Evolutionary conservation across 1,140 invertebrate species (phyloP).

Genomic region (Drosophila mauritiana): DNA sequence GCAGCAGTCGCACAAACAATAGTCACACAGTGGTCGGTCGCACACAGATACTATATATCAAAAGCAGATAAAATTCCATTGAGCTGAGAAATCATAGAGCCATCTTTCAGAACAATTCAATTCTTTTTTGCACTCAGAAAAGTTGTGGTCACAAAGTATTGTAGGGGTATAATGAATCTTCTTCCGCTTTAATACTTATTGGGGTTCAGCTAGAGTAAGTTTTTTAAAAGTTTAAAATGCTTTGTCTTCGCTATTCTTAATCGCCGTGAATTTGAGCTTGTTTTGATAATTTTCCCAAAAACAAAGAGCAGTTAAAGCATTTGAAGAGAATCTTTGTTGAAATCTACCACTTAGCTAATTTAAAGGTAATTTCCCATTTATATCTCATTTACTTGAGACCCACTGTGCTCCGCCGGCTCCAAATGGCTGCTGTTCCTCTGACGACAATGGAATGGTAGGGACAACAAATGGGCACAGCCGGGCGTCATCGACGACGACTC

Average conservation of each 20-base stretch:
- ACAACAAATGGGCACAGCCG: conserved; percentile 59
- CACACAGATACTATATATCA: conserved; percentile 3
- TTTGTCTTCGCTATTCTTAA: no score
- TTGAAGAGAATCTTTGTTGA: neutral
- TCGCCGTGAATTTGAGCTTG: neutral
- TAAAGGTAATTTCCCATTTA: conserved; percentile 13
- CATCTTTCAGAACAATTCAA: conserved; percentile 18
- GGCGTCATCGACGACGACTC: conserved; percentile 27
- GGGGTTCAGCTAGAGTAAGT: no score
- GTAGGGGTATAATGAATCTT: no score
- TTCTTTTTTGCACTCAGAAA: neutral
- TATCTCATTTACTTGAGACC: conserved; percentile 15
- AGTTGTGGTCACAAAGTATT: neutral
- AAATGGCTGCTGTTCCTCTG: conserved; percentile 30
- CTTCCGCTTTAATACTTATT: no score
- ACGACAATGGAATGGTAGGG: conserved; percentile 30
- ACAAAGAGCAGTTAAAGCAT: conserved; percentile 4
- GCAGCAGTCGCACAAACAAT: conserved; percentile 60
- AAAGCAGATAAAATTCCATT: conserved; percentile 36
- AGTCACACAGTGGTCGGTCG: conserved; percentile 52
- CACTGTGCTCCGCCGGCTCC: conserved; percentile 28
- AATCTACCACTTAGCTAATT: neutral
- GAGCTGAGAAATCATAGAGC: neutral
- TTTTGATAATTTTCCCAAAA: neutral
- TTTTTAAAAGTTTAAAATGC: no score